Base-by-base conservation (phyloP, 1,140 invertebrate genomes). In the Lasaia peninsularis region DNA sequence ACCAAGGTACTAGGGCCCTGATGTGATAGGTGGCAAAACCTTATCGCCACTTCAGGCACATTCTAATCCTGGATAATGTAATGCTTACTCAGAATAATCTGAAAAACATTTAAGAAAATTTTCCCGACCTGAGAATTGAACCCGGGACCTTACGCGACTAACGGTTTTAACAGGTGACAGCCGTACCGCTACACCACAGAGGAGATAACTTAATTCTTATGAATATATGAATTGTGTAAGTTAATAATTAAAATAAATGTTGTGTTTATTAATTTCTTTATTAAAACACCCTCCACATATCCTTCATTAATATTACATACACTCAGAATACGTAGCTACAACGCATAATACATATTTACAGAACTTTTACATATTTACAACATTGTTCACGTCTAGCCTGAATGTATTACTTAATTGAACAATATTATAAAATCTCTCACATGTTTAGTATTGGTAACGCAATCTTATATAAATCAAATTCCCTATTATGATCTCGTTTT, bases 261-360 rank as follows among this genome's bases (percentile, higher is more conserved):
- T 8, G 32, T 18, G 57, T 75, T 78, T 74, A 66, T 73, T 76
- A 73, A 72, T 82, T 73, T 75, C 73, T 86, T 86, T 88, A 86
- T 85, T 88, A 88, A 88, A 88, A 86, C 85, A 83, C 80, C 80
- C 81, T 80, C 75, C 71, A 83, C 75, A 73, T 75, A 76, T 65
- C 80, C 73, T 54, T 75, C 75, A 69, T 69, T 68, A 67, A 66
- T 73, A 67, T 76, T 82, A 84, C 78, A 80, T 77, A 86, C 80
- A 87, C 76, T 77, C 79, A 62, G 65, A 72, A 71, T 80, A 87
- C 73, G 67, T 68, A 69, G 76, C 72, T 82, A 78, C 73, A 69
- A 75, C 66, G 60, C 67, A 70, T 75, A 69, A 64, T 71, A 71
- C 70, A 75, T 85, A 87, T 85, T 62, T 83, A 85, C 80, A 84